Base-by-base conservation (phyloP, 2,888 invertebrate species). In the Bellardia pandia region DNA sequence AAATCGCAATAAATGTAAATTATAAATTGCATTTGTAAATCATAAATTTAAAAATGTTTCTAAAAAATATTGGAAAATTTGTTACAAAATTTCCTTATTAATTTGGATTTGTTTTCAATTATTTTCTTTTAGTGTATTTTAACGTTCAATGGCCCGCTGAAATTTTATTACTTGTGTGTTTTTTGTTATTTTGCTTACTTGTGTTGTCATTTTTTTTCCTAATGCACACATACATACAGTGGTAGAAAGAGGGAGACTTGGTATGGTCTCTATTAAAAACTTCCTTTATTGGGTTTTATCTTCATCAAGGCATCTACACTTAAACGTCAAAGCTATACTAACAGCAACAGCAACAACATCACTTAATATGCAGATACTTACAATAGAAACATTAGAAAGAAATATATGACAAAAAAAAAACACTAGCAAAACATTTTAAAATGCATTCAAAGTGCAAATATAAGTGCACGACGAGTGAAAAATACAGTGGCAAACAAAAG, bases 251-350 rank as follows among this genome's bases (percentile, higher is more conserved):
- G 66, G 42, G 11, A 23, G 66, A 45, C 71, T 60, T 37, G 71
- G 85, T 82, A 66, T 23, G 71, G 87, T 82, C 81, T 87, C 64
- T 85, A 82, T 87, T 87, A 75, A 87, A 86, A 87, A 78, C 87
- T 85, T 87, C 87, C 87, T 87, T 87, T 87, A 87, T 87, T 87
- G 75, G 85, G 74, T 81, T 87, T 85, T 87, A 87, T 87, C 87
- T 87, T 85, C 87, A 82, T 78, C 69, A 74, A 69, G 75, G 74
- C 87, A 87, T 87, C 87, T 87, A 85, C 69, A 86, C 64, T 77
- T 76, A 69, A 71, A 60, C 76, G 60, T 45, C 83, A 76, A 83
- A 78, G 79, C 68, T 53, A 82, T 71, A 75, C 45, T 48, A 40
- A 58, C 33, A 60, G 40, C 75, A 69, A 74, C 64, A 69, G n/a